Conservation (phyloP, 2,113 vertebrate species). For the Brienomyrus brachyistius region DNA sequence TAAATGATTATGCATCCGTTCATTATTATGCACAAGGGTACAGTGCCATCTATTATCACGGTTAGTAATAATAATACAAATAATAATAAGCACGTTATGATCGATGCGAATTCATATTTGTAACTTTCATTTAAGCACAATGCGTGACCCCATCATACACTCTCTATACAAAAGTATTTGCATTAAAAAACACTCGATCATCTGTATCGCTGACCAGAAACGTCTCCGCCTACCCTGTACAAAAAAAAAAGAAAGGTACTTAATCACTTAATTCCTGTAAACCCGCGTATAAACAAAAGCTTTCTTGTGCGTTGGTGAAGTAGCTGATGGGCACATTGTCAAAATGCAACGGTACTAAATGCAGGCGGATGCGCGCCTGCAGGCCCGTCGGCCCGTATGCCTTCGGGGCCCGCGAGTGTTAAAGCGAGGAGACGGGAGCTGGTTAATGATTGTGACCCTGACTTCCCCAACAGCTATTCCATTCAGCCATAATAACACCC, state of each 20-base stretch:
- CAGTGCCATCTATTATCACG: background rate
- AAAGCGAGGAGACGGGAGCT: slow-evolving; percentile 68
- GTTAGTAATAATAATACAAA: slow-evolving; percentile 11
- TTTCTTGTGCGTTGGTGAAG: slow-evolving; percentile 66
- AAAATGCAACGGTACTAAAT: slow-evolving; percentile 51
- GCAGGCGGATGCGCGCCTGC: slow-evolving; percentile 58
- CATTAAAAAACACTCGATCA: slow-evolving; percentile 67
- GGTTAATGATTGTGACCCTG: slow-evolving; percentile 81
- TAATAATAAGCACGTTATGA: slow-evolving; percentile 23
- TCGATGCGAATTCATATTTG: slow-evolving; percentile 24
- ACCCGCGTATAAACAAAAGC: slow-evolving; percentile 76
- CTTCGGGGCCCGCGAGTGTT: slow-evolving; percentile 64
- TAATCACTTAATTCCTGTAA: slow-evolving; percentile 76
- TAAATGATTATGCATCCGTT: too few relatives aligned
- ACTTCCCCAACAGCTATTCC: slow-evolving; percentile 72
- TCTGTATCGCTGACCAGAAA: slow-evolving; percentile 54
- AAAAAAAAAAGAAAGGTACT: slow-evolving; percentile 52
- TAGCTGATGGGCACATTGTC: slow-evolving; percentile 54
- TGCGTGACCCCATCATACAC: slow-evolving; percentile 17
- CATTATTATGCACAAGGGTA: background rate
- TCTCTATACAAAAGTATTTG: slow-evolving; percentile 45
- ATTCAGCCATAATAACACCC: slow-evolving; percentile 75
- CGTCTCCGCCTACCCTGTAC: slow-evolving; percentile 66
- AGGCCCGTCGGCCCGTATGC: slow-evolving; percentile 57
- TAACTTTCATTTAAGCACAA: slow-evolving; percentile 16